phyloP scores from a whole-genome alignment of 35 echinoderm and acorn worm genomes.

The Ophiothrix spiculata region DNA sequence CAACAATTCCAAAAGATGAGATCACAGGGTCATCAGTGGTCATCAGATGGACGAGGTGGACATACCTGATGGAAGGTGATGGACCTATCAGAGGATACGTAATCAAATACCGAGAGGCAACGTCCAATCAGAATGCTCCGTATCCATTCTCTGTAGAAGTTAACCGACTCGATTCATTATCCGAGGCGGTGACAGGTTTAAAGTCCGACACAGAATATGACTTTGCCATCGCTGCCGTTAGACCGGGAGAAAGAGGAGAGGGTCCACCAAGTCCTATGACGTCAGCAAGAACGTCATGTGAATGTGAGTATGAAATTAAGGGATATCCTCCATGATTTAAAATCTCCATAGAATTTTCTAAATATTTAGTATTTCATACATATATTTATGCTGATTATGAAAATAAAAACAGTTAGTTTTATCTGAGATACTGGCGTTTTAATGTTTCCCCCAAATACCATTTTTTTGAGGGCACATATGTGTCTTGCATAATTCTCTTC shows the following conservation, averaged over 20 bases:
- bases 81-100: background rate
- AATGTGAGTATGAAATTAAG: background rate
- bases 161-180: background rate
- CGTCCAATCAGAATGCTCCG: background rate
- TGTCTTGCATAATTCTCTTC: no score
- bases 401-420: background rate
- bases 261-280: background rate
- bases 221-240: background rate
- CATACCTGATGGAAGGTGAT: background rate
- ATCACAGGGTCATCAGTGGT: background rate
- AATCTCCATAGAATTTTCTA: background rate
- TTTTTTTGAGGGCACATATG: background rate
- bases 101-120: background rate
- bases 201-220: background rate
- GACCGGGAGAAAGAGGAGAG: background rate
- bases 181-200: background rate
- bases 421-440: background rate
- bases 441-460: background rate
- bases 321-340: background rate
- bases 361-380: background rate
- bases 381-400: background rate
- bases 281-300: background rate
- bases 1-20: background rate
- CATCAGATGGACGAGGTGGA: background rate
- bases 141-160: background rate